Percentiles rank a stretch among this genome's conserved stretches.
phyloP scores from a whole-genome alignment of 1,140 invertebrate species.

The Mamestra configurata region DNA sequence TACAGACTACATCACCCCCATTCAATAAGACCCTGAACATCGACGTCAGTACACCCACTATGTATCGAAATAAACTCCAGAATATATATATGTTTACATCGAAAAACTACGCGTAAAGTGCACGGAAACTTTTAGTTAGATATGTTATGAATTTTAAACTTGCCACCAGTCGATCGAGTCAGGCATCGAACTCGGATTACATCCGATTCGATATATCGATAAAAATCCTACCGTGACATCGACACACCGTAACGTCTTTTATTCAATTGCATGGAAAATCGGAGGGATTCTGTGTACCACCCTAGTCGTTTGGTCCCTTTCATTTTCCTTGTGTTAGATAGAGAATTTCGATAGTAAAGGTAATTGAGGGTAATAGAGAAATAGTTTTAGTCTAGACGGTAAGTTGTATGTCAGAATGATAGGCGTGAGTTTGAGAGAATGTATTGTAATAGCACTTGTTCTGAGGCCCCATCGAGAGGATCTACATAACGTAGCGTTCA shows the following conservation, averaged over 20 bases:
- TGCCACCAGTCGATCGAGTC: constrained; percentile 11
- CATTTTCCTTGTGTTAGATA: constrained; percentile 58
- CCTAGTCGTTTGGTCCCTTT: constrained; percentile 68
- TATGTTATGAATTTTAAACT: constrained; percentile 32
- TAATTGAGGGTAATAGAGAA: constrained; percentile 85
- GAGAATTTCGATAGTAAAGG: constrained; percentile 71
- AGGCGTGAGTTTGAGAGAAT: constrained; percentile 79
- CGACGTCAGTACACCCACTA: constrained; percentile 29
- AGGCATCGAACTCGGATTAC: constrained; percentile 31
- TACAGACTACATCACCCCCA: constrained; percentile 8
- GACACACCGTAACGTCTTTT: constrained; percentile 81
- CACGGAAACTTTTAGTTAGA: constrained; percentile 1
- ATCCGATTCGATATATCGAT: constrained; percentile 57
- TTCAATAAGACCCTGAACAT: neutral
- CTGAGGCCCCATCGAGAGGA: constrained; percentile 51
- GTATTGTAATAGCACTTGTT: constrained; percentile 78
- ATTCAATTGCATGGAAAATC: constrained; percentile 88
- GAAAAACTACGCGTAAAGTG: constrained; percentile 8
- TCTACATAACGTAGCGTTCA: neutral
- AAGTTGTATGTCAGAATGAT: constrained; percentile 84
- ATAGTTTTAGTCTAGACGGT: constrained; percentile 87
- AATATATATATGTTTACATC: constrained; percentile 37
- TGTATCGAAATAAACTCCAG: constrained; percentile 19
- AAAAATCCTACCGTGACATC: constrained; percentile 76
- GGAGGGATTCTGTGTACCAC: constrained; percentile 78